phyloP scores from a whole-genome alignment of 2,797 vertebrate genomes.

The Liasis olivaceus region DNA sequence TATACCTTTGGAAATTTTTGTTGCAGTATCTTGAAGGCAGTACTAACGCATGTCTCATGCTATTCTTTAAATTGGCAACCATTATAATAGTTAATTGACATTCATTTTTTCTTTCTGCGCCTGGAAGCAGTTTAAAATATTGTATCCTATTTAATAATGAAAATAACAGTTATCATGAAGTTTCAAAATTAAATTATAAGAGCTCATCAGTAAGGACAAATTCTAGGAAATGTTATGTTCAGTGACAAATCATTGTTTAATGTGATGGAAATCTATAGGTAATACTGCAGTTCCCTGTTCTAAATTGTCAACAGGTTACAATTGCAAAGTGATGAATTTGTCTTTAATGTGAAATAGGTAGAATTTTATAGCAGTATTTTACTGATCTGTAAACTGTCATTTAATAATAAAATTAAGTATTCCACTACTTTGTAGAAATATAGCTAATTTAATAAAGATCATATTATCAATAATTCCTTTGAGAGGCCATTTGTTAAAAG shows the following conservation, averaged over 20 bases:
- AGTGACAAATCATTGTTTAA: not conserved
- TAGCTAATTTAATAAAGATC: conserved; percentile 7
- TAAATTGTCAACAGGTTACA: not conserved
- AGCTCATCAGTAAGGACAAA: not conserved
- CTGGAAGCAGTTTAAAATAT: not conserved
- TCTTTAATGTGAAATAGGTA: not conserved
- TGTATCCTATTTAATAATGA: not conserved
- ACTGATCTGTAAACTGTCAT: conserved; percentile 5
- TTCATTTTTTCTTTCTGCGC: not conserved
- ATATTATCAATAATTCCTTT: conserved; percentile 45
- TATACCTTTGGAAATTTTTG: not conserved
- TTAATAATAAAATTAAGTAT: conserved; percentile 37
- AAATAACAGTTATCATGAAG: not conserved
- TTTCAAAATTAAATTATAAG: conserved; percentile 6
- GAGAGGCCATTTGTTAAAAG: conserved; percentile 33
- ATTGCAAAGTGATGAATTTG: conserved; percentile 3
- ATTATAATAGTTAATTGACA: not conserved
- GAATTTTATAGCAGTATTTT: fast-evolving
- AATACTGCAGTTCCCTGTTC: not conserved
- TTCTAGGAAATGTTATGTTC: fast-evolving
- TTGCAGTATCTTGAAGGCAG: not conserved
- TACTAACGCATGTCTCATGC: not conserved
- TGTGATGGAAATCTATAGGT: not conserved
- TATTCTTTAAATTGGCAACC: not conserved
- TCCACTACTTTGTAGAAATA: conserved; percentile 40